Conservation (phyloP, 2,797 vertebrate genomes). For the Meda fulgida region DNA sequence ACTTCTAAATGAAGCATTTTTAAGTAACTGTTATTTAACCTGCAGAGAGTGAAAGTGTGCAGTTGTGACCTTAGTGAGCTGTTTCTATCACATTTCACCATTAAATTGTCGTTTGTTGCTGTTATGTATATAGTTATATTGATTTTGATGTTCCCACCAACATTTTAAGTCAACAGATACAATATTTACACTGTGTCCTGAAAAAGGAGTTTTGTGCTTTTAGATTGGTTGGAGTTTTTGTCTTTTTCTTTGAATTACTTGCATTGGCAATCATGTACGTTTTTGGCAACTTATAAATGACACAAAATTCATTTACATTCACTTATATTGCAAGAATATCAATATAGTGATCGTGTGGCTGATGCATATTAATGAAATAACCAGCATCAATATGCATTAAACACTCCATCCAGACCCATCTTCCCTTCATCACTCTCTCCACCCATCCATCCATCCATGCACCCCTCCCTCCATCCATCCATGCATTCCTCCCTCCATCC, state of each 20-base stretch:
- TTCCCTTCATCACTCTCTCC: too few species aligned
- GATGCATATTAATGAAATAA: background rate
- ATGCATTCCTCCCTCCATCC: accelerated
- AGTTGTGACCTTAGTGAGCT: too few species aligned
- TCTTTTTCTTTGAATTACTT: background rate
- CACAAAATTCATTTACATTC: background rate
- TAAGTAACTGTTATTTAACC: too few species aligned
- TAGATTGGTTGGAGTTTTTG: background rate
- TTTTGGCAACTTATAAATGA: background rate
- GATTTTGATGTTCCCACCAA: background rate
- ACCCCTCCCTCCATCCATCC: too few species aligned
- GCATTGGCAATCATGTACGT: background rate
- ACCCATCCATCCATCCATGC: too few species aligned
- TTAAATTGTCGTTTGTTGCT: background rate
- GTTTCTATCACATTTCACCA: background rate
- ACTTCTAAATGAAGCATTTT: background rate
- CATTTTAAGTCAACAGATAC: too few species aligned
- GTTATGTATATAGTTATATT: background rate
- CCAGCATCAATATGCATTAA: background rate
- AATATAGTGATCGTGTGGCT: background rate
- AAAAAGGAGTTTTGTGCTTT: background rate
- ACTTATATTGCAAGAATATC: background rate
- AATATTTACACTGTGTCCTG: background rate
- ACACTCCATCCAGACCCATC: background rate
- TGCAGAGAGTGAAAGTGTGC: background rate